phyloP scores from a whole-genome alignment of 1,140 invertebrate genomes.

The Riptortus pedestris region DNA sequence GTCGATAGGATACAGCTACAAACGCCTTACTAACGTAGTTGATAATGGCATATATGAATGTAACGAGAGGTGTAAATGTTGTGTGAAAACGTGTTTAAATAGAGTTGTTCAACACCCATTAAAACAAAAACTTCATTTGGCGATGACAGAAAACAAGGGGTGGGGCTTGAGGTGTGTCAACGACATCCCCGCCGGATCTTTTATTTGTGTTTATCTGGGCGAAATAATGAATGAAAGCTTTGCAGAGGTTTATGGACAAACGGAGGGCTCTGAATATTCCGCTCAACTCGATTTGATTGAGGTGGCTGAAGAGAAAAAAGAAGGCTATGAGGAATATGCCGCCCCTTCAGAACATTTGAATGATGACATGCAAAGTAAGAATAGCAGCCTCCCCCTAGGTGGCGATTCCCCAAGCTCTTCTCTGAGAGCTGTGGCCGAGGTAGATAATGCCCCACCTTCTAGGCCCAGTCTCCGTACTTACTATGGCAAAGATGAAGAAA shows the following conservation, averaged over 20 bases:
- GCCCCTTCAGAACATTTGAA: neutral
- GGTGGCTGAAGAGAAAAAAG: conserved; percentile 78
- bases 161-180: conserved; percentile 93
- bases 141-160: conserved; percentile 75
- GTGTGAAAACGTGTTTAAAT: conserved; percentile 64
- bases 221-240: conserved; percentile 79
- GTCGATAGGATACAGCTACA: conserved; percentile 69
- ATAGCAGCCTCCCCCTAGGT: too few relatives aligned
- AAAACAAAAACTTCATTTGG: conserved; percentile 73
- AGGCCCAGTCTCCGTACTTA: neutral
- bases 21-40: conserved; percentile 69
- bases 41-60: conserved; percentile 92
- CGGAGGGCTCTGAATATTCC: conserved; percentile 88
- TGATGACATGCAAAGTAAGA: too few relatives aligned
- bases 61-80: conserved; percentile 81
- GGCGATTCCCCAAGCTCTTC: too few relatives aligned
- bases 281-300: conserved; percentile 95
- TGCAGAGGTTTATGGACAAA: conserved; percentile 67
- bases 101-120: conserved; percentile 79
- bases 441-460: neutral
- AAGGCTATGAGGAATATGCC: conserved; percentile 48
- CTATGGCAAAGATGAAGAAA: conserved; percentile 64
- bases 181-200: conserved; percentile 85
- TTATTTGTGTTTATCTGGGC: conserved; percentile 93
- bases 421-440: too few relatives aligned